These are phyloP conservation scores for Diaperis boleti DNA, from an alignment of 2,888 invertebrate genomes.

Conservation along the genomic window DNA sequence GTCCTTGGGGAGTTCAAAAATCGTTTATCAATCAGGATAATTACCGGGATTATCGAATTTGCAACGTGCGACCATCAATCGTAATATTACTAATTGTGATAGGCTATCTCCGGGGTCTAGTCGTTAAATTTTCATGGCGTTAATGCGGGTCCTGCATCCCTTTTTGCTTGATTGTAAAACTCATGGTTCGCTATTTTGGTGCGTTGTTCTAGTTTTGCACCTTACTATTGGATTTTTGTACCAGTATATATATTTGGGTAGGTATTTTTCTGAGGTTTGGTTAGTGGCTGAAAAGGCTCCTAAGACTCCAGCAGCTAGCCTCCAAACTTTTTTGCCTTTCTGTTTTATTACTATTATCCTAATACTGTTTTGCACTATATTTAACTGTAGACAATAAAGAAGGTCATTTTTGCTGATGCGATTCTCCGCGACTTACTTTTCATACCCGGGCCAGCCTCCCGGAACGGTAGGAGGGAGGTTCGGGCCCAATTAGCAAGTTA, in stretches of 20 bases:
- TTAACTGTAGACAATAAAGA: too few species aligned
- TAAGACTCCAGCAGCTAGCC: too few species aligned
- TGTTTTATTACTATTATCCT: too few species aligned
- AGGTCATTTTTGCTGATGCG: too few species aligned
- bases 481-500: conserved; percentile 49
- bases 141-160: neutral
- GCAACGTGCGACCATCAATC: conserved; percentile 23
- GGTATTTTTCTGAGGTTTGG: too few species aligned
- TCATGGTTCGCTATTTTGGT: neutral
- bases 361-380: too few species aligned
- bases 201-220: too few species aligned
- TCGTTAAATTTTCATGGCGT: conserved; percentile 16
- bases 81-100: conserved; percentile 25
- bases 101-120: conserved; percentile 3
- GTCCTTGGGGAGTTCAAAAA: conserved; percentile 7
- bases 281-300: too few species aligned
- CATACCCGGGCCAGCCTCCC: neutral
- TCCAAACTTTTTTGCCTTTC: too few species aligned
- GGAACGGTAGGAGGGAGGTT: conserved; percentile 5
- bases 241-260: too few species aligned
- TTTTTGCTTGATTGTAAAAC: conserved; percentile 2
- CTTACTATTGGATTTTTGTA: too few species aligned
- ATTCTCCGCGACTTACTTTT: neutral
- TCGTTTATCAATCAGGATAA: conserved; percentile 31
- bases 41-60: conserved; percentile 27